These are phyloP conservation scores for Nephrotoma guestfalica DNA, from an alignment of 2,888 invertebrate genomes.

Conservation along the genomic window DNA sequence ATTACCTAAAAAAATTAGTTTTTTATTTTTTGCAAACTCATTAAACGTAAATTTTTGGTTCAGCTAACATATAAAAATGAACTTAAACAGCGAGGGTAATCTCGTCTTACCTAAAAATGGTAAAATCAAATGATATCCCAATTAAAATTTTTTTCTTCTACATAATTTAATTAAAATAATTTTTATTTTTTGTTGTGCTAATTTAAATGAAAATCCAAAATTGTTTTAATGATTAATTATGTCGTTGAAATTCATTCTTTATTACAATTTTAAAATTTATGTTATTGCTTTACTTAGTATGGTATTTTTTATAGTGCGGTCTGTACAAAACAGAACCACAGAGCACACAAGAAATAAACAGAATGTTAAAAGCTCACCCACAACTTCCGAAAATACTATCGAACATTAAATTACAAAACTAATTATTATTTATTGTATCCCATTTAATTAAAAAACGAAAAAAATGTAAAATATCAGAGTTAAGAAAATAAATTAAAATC, in stretches of 20 bases:
- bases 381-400: not conserved
- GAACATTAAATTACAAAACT: not conserved
- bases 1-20: too few relatives aligned
- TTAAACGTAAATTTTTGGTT: too few relatives aligned
- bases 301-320: not conserved
- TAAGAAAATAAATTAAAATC: not conserved
- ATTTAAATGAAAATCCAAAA: not conserved
- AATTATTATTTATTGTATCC: not conserved
- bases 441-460: not conserved
- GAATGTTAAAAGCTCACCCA: not conserved
- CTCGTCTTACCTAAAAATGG: not conserved
- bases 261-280: not conserved
- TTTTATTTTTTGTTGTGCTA: not conserved
- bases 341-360: not conserved
- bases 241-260: not conserved
- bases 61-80: too few relatives aligned
- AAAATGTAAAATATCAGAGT: not conserved
- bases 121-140: not conserved
- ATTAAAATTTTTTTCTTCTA: not conserved
- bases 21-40: too few relatives aligned
- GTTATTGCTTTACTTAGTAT: not conserved
- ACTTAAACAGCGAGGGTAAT: not conserved
- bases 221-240: not conserved
- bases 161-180: not conserved
- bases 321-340: not conserved